phyloP scores from a whole-genome alignment of 2,888 invertebrate species.

The Mesoligia furuncula region DNA sequence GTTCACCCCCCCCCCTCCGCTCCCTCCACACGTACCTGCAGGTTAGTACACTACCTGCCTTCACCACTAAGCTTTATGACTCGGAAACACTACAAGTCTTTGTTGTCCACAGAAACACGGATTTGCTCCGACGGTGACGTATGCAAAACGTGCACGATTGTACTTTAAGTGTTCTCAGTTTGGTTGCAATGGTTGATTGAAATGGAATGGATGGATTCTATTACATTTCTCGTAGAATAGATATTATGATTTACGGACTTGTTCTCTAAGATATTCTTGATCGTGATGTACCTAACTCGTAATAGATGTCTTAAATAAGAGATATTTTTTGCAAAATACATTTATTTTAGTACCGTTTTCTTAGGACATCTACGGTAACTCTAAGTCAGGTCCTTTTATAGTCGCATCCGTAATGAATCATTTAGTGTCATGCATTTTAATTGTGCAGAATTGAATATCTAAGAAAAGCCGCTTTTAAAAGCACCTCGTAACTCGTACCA shows the following conservation, averaged over 20 bases:
- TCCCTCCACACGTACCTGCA: slow-evolving; percentile 18
- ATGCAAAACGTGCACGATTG: slow-evolving; percentile 48
- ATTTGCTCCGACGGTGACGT: slow-evolving; percentile 55
- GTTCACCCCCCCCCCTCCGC: slow-evolving; percentile 18
- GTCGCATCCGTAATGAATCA: slow-evolving; percentile 34
- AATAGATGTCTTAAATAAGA: slow-evolving; percentile 40
- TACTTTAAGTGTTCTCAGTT: slow-evolving; percentile 16
- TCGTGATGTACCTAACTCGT: slow-evolving; percentile 33
- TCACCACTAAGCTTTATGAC: slow-evolving; percentile 67
- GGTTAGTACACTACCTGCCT: slow-evolving; percentile 58
- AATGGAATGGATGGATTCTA: slow-evolving; percentile 51
- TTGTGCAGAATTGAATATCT: slow-evolving; percentile 27
- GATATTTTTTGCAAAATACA: slow-evolving; percentile 26
- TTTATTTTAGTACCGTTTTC: slow-evolving; percentile 37
- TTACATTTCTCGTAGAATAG: slow-evolving; percentile 48
- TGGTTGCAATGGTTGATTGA: slow-evolving; percentile 4
- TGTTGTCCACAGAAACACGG: slow-evolving; percentile 51
- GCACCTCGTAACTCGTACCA: background rate
- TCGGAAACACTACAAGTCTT: slow-evolving; percentile 66
- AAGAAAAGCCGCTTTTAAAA: slow-evolving; percentile 20
- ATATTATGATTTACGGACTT: slow-evolving; percentile 53
- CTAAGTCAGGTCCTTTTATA: slow-evolving; percentile 37
- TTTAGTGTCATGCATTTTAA: slow-evolving; percentile 39
- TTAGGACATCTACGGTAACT: slow-evolving; percentile 22
- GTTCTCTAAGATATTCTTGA: slow-evolving; percentile 52